A percentile compares a stretch with the other conserved stretches of the same genome.
These are phyloP conservation scores for Pseudanteris insignis DNA, from an alignment of 2,888 invertebrate genomes.

Conservation along the genomic window DNA sequence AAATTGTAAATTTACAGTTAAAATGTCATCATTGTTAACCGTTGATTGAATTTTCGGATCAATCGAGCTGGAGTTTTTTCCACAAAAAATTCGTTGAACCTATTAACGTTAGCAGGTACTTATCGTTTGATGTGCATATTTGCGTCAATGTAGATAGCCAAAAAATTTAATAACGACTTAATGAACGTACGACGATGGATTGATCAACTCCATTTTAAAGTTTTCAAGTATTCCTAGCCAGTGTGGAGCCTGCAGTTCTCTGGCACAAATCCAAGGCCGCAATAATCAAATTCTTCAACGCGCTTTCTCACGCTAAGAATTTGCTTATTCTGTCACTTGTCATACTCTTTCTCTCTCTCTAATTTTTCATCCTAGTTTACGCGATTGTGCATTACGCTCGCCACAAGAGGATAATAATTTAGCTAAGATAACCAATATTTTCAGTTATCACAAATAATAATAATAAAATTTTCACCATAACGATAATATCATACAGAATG, in stretches of 20 bases:
- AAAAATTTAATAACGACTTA: conserved; percentile 54
- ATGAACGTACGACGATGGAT: conserved; percentile 20
- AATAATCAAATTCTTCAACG: conserved; percentile 60
- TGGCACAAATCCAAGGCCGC: conserved; percentile 53
- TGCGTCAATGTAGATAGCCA: conserved; percentile 19
- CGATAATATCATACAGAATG: too few species aligned
- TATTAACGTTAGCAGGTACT: conserved; percentile 7
- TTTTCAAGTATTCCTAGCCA: conserved; percentile 53
- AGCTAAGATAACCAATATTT: too few species aligned
- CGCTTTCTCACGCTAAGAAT: conserved; percentile 45
- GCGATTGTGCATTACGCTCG: too few species aligned
- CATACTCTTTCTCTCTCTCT: conserved; percentile 15
- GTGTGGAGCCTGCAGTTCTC: conserved; percentile 42
- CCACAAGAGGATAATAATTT: too few species aligned
- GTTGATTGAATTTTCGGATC: too few species aligned
- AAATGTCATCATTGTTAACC: too few species aligned
- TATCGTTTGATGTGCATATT: conserved; percentile 22
- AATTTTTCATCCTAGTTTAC: conserved; percentile 7
- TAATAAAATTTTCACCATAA: too few species aligned
- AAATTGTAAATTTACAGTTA: too few species aligned
- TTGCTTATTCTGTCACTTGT: conserved; percentile 41
- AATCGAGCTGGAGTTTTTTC: too few species aligned
- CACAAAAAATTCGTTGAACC: too few species aligned
- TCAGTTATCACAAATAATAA: too few species aligned
- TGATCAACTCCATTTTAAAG: conserved; percentile 47